Evolutionary conservation across 2,888 invertebrate species (phyloP), one percentile per base, ranked within the genome.

Genomic region (Idaea dimidiata): DNA sequence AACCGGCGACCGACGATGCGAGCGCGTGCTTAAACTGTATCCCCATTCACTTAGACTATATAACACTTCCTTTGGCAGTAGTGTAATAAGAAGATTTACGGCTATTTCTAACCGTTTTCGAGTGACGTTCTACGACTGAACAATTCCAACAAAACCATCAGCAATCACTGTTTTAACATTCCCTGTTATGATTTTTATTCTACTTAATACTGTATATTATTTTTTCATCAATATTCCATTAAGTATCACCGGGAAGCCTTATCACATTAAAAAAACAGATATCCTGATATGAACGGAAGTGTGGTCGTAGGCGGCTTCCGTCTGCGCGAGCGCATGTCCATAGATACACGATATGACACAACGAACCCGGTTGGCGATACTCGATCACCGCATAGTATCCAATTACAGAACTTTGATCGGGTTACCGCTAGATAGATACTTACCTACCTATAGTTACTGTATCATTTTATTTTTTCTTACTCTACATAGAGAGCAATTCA

Each of bases 11-110:
- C 43, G 43, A 43, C 43, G 88, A 88, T 85, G 86, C 82, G 79
- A 78, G 85, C 86, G 86, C 89, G 89, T 91, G 89, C 89, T 86
- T 84, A 81, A 90, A 88, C 89, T 88, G 84, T 82, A 84, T 86
- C 86, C 82, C 77, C 69, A 76, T 78, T 84, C 83, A 81, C 88
- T 87, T 83, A 84, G 79, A 81, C 43, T 43, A 43, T 43, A 14
- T 43, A 8, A 8, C 6, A 3, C 14, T 43, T 32, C 6, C 80
- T n/a, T n/a, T n/a, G n/a, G n/a, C n/a, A n/a, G n/a, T n/a, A n/a
- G n/a, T n/a, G n/a, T n/a, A n/a, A n/a, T n/a, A n/a, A n/a, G 75
- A 84, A 88, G 88, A 89, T 87, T 88, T 86, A 88, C 83, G 81
- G 73, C 81, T 86, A 89, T 82, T 89, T 88, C 72, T 75, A 72